These are phyloP conservation scores for Zoroaster sp. DNA, from an alignment of 53 echinoderm and acorn worm genomes.

Conservation along the genomic window DNA sequence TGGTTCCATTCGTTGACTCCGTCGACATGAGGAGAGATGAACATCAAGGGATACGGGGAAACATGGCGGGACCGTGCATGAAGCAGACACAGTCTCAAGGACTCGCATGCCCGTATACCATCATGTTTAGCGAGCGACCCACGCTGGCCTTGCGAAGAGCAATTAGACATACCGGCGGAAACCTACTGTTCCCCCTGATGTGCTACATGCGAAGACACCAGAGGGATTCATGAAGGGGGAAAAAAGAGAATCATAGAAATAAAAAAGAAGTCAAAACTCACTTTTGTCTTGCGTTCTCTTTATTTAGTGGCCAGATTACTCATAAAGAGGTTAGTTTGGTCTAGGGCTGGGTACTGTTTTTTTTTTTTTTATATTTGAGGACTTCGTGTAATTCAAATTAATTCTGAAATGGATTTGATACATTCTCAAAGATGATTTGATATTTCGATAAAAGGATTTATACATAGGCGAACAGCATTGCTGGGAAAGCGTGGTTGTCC, in stretches of 20 bases:
- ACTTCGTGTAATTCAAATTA: not conserved
- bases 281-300: slow-evolving; percentile 40
- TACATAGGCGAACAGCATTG: not conserved
- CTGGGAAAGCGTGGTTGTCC: not conserved
- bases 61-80: slow-evolving; percentile 5
- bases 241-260: slow-evolving; percentile 15
- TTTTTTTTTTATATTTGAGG: not conserved
- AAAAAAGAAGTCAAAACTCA: slow-evolving; percentile 20
- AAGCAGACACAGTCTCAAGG: slow-evolving; percentile 41
- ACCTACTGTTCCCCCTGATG: slow-evolving; percentile 54
- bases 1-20: too few species aligned
- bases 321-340: not conserved
- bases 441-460: not conserved
- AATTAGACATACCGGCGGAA: slow-evolving; percentile 30
- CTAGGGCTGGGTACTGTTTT: not conserved
- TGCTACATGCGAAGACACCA: slow-evolving; percentile 52
- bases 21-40: not conserved
- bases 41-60: not conserved
- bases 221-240: slow-evolving; percentile 1
- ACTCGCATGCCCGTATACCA: slow-evolving; percentile 5
- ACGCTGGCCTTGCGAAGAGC: not conserved
- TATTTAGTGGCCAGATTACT: slow-evolving; percentile 9
- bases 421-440: not conserved
- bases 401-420: not conserved
- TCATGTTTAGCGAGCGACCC: not conserved